Evolutionary conservation across 2,113 vertebrate genomes (phyloP), one percentile per base, ranked within the genome.

Genomic region (Taurulus bubalis): DNA sequence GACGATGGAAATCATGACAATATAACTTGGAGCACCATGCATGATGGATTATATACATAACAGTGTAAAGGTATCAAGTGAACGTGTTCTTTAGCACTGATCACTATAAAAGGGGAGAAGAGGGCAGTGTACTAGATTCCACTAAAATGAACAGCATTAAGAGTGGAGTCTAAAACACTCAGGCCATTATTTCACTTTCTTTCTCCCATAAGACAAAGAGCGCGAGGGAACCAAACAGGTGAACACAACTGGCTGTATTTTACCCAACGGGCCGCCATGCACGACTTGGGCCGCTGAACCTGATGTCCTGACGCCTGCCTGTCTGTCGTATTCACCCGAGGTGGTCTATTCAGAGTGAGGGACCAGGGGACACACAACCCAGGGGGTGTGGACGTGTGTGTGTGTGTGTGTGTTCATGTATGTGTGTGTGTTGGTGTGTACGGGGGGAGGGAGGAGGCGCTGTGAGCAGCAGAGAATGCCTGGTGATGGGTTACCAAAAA

Each of bases 401-500:
- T 76, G 78, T 87, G 79, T 82, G 79, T 87, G 58, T 79, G 83
- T 82, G 53, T 77, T 71, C 63, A 67, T 75, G 74, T 76, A 67
- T 81, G 77, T 71, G 64, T 34, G 34, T 34, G 66, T 92, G 89
- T 85, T 76, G 64, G 68, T 77, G 75, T 86, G 81, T 85, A 58
- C 87, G 84, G 86, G 93, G 86, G 89, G 88, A 82, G 88, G 91
- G 91, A 84, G 85, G 84, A 76, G 85, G 86, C 87, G 30, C 87
- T 45, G 67, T 59, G 83, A 92, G 87, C 82, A 59, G 83, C 64
- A 90, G 86, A 90, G 90, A 93, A 92, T 92, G 90, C 90, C 82
- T 91, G 93, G 93, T 94, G 93, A 94, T 87, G 88, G 92, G 91
- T 94, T 93, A 94, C 93, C 93, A 92, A 92, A 94, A 94, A 93